A percentile compares a stretch with the other conserved stretches of the same genome.
phyloP scores from a whole-genome alignment of 2,797 vertebrate species.

The Gila robusta region DNA sequence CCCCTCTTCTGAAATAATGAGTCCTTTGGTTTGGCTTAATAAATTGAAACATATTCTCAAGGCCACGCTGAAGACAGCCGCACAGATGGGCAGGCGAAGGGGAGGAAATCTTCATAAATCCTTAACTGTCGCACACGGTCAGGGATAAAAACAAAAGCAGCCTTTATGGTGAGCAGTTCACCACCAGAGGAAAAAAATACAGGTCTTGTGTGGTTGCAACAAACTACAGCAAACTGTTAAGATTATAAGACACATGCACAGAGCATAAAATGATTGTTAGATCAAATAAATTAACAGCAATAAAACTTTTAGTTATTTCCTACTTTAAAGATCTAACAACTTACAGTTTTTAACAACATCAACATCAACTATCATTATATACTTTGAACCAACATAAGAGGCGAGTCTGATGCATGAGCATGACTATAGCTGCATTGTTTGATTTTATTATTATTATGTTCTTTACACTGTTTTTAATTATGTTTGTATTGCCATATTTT shows the following conservation, averaged over 20 bases:
- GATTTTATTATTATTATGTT: neutral
- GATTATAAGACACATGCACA: neutral
- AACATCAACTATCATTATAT: neutral
- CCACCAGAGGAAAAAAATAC: neutral
- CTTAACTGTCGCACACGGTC: conserved; percentile 93
- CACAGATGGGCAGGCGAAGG: conserved; percentile 92
- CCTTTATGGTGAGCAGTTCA: conserved; percentile 63
- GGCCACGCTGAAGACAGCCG: conserved; percentile 96
- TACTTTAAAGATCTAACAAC: neutral
- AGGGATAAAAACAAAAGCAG: conserved; percentile 86
- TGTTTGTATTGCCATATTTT: neutral
- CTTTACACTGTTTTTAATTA: neutral
- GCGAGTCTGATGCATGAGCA: neutral
- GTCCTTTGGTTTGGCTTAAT: conserved; percentile 99
- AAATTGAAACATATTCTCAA: conserved; percentile 99
- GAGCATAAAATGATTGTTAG: neutral
- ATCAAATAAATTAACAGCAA: neutral
- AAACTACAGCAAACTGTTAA: neutral
- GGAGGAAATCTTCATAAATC: conserved; percentile 99
- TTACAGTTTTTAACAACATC: neutral
- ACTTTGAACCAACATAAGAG: neutral
- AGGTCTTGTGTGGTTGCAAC: neutral
- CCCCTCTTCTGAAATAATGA: conserved; percentile 98
- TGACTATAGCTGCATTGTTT: neutral
- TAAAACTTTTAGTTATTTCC: neutral